A percentile compares a stretch with the other conserved stretches of the same genome.
Evolutionary conservation across 2,888 invertebrate genomes (phyloP).

Genomic region (Nephrotoma guestfalica): DNA sequence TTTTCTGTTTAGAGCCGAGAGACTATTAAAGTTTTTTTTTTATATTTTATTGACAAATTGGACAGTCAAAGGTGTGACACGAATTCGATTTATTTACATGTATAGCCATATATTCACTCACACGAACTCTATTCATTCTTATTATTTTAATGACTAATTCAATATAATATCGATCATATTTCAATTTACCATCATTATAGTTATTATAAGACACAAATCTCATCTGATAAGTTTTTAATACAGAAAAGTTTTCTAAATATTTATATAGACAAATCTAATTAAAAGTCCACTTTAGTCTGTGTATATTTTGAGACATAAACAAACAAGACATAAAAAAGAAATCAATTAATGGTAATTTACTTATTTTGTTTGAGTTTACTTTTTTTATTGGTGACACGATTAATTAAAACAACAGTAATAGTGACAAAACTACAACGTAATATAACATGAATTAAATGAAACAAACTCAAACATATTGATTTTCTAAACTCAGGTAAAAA

Average conservation of each 20-base stretch:
- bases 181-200: neutral
- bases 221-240: neutral
- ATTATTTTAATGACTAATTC: neutral
- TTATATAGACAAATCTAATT: neutral
- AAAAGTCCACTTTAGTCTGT: neutral
- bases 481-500: neutral
- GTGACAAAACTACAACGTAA: neutral
- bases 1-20: neutral
- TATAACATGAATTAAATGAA: neutral
- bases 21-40: neutral
- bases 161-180: neutral
- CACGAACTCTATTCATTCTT: neutral
- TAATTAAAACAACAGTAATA: neutral
- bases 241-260: neutral
- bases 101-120: neutral
- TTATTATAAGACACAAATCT: neutral
- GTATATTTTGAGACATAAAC: neutral
- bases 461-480: neutral
- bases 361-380: neutral
- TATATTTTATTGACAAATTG: neutral
- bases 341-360: neutral
- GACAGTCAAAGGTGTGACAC: neutral
- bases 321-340: neutral
- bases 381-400: neutral
- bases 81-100: neutral